Base-by-base conservation (phyloP, 2,113 vertebrate species). In the Cebidichthys violaceus region DNA sequence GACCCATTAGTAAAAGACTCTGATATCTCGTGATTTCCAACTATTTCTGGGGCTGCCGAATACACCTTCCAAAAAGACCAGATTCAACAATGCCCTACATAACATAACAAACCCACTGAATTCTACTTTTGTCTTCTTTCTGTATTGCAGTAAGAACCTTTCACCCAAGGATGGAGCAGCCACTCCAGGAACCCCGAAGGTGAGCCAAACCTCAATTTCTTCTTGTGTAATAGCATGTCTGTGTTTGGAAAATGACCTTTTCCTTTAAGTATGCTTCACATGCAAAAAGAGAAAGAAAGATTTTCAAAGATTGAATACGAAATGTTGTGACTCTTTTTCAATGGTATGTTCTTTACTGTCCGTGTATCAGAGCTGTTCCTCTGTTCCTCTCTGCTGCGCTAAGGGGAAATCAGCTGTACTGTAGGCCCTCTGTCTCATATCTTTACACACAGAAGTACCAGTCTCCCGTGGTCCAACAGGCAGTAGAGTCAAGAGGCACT, bases 131-230 rank as follows among this genome's bases (percentile, higher is more conserved):
- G 27, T 82, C 69, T 77, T 59, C 37, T 72, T 35, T 84, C 67
- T 84, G 37, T 70, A 75, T 59, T 66, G 83, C 94, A 99, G 97
- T 95, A 99, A 99, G 95, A 99, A 96, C 92, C 94, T 95, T 66
- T 95, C 96, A 86, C 94, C 97, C 94, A 99, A 99, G 95, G 97
- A 99, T 91, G 92, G 94, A 80, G 92, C 89, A 81, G 95, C 96
- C 90, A 94, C 96, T 85, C 97, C 97, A 4, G 97, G 98, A 86
- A 98, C 98, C 67, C 97, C 98, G 64, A 99, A 99, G 98, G 98
- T 99, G 96, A 97, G 97, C 90, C 22, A 11, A 60, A 2, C 13
- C 20, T 22, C 24, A 11, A 0, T 33, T 39, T 68, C 1, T 52
- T 50, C 17, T 14, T 18, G 14, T 37, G 13, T n/a, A 60, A 33